Evolutionary conservation across 2,113 vertebrate genomes (phyloP), one percentile per base, ranked within the genome.

Genomic region (Rhabdornis inornatus): DNA sequence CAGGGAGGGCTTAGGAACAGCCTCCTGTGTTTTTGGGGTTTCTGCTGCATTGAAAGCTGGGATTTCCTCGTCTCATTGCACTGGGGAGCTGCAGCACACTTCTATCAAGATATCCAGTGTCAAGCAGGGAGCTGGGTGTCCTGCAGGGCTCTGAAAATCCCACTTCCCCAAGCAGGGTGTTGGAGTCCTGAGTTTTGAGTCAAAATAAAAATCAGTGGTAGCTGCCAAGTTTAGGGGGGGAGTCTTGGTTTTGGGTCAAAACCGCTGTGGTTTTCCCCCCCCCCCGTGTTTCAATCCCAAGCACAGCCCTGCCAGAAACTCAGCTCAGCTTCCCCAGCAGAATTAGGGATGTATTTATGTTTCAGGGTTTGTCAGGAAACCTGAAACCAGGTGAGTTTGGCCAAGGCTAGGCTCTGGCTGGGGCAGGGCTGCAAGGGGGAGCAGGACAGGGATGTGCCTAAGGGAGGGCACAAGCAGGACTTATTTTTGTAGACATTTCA

Each of bases 381-480:
- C 55, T 89, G 81, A 84, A 69, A 57, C 72, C 78, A 85, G 93
- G 85, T 94, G 85, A 91, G 79, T 91, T 61, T 92, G 93, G 92
- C 79, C 7, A 5, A 39, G 93, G 50, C 91, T 2, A 1, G 37
- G 60, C 56, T 79, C 35, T 40, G 7, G 6, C 10, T 25, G 16
- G 53, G 44, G 15, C 23, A 21, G 42, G 27, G 40, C 68, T 10
- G 8, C 0, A 13, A 37, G 60, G 37, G 31, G 37, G 40, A 63
- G 68, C 2, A 1, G 59, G n/a, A 23, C 49, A 24, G 69, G 77
- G 90, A 53, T 53, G 84, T 31, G 31, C 83, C 72, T 52, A 52
- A 94, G 75, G 96, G 89, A 94, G 44, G 44, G 83, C 72, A 83
- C 65, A 55, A 33, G 61, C 47, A 80, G 83, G 83, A 19, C 55